A percentile compares a stretch with the other conserved stretches of the same genome.
phyloP scores from a whole-genome alignment of 2,888 invertebrate genomes.

The Pachydiplax longipennis region DNA sequence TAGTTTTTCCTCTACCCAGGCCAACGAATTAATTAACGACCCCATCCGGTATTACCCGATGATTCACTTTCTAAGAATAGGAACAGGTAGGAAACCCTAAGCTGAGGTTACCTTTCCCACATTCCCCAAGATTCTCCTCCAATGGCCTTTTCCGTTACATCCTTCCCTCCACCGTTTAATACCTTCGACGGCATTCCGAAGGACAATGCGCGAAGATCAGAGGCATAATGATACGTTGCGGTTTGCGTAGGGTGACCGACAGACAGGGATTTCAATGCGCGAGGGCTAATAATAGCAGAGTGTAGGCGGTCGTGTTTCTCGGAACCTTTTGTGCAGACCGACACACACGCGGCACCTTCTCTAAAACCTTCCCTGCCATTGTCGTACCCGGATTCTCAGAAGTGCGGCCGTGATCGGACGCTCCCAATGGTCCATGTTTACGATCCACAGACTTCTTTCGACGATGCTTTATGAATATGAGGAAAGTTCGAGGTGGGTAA shows the following conservation, averaged over 20 bases:
- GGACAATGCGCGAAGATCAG: not conserved
- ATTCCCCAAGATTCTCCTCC: not conserved
- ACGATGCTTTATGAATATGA: not conserved
- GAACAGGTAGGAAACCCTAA: not conserved
- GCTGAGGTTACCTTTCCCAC: not conserved
- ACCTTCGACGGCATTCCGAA: not conserved
- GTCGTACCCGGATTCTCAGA: not conserved
- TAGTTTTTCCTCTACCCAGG: not conserved
- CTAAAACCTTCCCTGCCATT: not conserved
- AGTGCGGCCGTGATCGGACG: not conserved
- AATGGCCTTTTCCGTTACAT: not conserved
- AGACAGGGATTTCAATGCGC: not conserved
- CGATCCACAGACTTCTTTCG: not conserved
- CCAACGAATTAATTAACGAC: not conserved
- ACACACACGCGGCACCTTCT: not conserved
- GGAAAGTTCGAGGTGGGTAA: not conserved
- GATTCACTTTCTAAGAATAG: not conserved
- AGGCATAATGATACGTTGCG: not conserved
- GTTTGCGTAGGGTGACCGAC: not conserved
- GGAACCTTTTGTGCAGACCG: not conserved
- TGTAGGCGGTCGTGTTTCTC: not conserved
- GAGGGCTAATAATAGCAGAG: not conserved
- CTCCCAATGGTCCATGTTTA: not conserved
- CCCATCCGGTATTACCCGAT: not conserved
- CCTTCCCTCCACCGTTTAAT: not conserved